These are phyloP conservation scores for Synanthedon vespiformis DNA, from an alignment of 2,888 invertebrate genomes.

Conservation along the genomic window DNA sequence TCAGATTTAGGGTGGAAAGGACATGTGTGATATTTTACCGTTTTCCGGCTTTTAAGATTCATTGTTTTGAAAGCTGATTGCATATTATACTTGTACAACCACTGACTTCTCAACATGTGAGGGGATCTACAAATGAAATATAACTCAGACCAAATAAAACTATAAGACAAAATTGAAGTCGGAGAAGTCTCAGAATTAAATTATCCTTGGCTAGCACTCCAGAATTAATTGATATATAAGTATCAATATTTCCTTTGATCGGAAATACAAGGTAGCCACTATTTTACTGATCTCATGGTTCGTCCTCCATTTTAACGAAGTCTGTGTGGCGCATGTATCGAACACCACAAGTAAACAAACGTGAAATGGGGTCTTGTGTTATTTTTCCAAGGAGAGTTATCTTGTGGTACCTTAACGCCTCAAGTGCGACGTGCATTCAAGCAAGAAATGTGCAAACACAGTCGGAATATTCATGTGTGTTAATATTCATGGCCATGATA, in stretches of 20 bases:
- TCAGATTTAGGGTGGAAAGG: slow-evolving; percentile 39
- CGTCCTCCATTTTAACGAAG: neutral
- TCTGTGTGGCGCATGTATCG: neutral
- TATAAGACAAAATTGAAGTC: no score
- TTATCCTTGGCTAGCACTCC: no score
- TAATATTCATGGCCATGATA: slow-evolving; percentile 55
- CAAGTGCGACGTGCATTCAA: slow-evolving; percentile 24
- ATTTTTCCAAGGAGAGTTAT: neutral
- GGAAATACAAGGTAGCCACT: no score
- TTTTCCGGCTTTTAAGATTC: slow-evolving; percentile 25
- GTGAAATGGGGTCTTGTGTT: neutral
- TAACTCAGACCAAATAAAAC: no score
- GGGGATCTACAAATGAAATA: no score
- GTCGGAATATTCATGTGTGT: slow-evolving; percentile 57
- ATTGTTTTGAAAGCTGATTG: slow-evolving; percentile 2
- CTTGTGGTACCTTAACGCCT: slow-evolving; percentile 6
- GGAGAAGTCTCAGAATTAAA: no score
- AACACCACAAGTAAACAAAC: neutral
- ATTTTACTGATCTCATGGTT: neutral
- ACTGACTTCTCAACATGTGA: no score
- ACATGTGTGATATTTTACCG: slow-evolving; percentile 38
- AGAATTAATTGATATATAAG: no score
- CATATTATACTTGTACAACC: neutral
- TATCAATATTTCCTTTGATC: no score
- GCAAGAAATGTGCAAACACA: slow-evolving; percentile 57